phyloP scores from a whole-genome alignment of 2,797 vertebrate species.

The Epinephelus awoara region DNA sequence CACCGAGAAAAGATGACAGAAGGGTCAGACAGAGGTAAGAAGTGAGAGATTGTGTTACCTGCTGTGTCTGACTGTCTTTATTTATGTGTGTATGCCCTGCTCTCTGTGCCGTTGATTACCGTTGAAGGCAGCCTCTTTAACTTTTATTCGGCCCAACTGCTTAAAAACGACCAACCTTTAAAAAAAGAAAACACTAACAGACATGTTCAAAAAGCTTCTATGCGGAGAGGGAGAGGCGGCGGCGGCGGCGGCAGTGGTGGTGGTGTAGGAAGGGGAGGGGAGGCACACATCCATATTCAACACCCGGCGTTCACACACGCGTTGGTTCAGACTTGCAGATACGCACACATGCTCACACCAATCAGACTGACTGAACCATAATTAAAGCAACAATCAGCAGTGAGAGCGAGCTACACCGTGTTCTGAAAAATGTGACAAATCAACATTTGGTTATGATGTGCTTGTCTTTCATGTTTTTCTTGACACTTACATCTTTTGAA shows the following conservation, averaged over 20 bases:
- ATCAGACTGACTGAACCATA: constrained; percentile 76
- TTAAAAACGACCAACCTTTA: constrained; percentile 47
- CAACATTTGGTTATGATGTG: constrained; percentile 48
- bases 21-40: neutral
- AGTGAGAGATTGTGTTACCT: constrained; percentile 6
- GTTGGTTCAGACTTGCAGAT: constrained; percentile 34
- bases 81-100: constrained; percentile 1
- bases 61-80: constrained; percentile 6
- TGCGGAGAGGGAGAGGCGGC: constrained; percentile 18
- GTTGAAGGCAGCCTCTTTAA: constrained; percentile 56
- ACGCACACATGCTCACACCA: constrained; percentile 64
- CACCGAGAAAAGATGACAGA: constrained; percentile 1
- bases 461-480: constrained; percentile 49
- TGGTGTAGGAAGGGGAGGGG: constrained; percentile 4
- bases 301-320: constrained; percentile 40
- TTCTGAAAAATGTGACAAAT: constrained; percentile 62
- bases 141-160: constrained; percentile 35
- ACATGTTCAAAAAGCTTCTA: constrained; percentile 37
- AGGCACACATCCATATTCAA: constrained; percentile 79
- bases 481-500: constrained; percentile 61
- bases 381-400: constrained; percentile 82
- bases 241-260: neutral
- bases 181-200: constrained; percentile 41
- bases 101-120: constrained; percentile 46
- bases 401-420: constrained; percentile 41